phyloP scores from a whole-genome alignment of 2,797 vertebrate genomes.

The Pseudotriccus pelzelni region DNA sequence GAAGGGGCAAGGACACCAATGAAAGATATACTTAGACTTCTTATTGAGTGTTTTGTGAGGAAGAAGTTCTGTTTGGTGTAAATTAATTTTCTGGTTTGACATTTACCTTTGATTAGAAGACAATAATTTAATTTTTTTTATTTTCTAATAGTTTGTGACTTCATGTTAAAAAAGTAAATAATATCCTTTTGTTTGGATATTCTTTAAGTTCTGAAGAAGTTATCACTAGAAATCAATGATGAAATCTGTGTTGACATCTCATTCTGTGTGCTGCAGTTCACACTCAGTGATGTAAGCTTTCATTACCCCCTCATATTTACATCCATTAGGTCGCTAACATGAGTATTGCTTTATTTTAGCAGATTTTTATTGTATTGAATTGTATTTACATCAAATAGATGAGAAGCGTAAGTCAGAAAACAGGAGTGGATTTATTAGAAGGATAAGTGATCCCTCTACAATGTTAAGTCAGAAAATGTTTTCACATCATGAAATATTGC shows the following conservation, averaged over 20 bases:
- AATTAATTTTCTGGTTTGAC: neutral
- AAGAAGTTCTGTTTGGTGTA: neutral
- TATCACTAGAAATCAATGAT: neutral
- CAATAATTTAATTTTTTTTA: neutral
- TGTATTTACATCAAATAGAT: neutral
- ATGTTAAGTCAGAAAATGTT: neutral
- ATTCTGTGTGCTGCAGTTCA: neutral
- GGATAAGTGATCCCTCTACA: neutral
- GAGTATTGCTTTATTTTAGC: neutral
- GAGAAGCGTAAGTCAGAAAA: neutral
- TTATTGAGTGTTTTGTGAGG: neutral
- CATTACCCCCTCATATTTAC: neutral
- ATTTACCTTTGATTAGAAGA: neutral
- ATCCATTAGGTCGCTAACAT: neutral
- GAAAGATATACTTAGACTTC: neutral
- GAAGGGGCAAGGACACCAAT: neutral
- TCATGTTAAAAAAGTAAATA: neutral
- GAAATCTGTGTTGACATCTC: neutral
- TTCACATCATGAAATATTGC: neutral
- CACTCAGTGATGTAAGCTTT: neutral
- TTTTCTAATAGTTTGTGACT: neutral
- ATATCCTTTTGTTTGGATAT: neutral
- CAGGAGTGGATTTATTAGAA: neutral
- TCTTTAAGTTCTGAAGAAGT: neutral
- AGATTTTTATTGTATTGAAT: neutral